Percentiles rank a stretch among this genome's conserved stretches.
phyloP scores from a whole-genome alignment of 2,113 vertebrate species.

The Callaeas wilsoni region DNA sequence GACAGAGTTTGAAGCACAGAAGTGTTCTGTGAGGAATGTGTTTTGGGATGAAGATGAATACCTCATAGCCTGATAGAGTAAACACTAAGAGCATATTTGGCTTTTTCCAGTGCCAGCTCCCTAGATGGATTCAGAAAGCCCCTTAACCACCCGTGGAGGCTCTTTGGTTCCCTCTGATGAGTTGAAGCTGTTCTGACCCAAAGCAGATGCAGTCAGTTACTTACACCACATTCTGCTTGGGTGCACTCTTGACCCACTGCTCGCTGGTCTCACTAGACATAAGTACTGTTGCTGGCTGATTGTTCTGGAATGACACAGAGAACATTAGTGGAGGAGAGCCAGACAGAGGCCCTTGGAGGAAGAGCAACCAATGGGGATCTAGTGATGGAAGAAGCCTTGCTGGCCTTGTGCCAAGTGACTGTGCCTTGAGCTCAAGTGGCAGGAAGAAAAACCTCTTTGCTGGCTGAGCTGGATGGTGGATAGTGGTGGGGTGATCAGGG shows the following conservation, averaged over 20 bases:
- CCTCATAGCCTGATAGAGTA: background rate
- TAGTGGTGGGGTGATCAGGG: background rate
- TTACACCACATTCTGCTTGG: slow-evolving; percentile 29
- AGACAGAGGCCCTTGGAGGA: background rate
- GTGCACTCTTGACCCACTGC: slow-evolving; percentile 43
- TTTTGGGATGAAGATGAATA: slow-evolving; percentile 53
- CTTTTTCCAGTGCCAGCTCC: slow-evolving; percentile 32
- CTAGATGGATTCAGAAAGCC: background rate
- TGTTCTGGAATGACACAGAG: slow-evolving; percentile 3
- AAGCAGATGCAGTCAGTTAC: slow-evolving; percentile 62
- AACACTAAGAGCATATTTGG: slow-evolving; percentile 43
- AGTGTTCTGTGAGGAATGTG: slow-evolving; percentile 54
- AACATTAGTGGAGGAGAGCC: slow-evolving; percentile 44
- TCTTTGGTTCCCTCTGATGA: slow-evolving; percentile 19
- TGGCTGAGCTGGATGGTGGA: background rate
- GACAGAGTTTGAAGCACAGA: background rate
- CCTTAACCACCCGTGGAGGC: background rate
- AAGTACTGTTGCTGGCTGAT: slow-evolving; percentile 14
- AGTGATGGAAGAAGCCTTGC: background rate
- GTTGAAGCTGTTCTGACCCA: slow-evolving; percentile 24
- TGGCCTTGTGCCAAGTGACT: rapidly evolving
- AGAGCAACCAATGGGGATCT: background rate
- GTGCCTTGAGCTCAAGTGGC: background rate
- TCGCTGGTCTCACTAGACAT: background rate
- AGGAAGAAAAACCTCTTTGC: background rate